Percentiles rank a stretch among this genome's conserved stretches.
Conservation (phyloP, 2,113 vertebrate genomes). For the Nipponia nippon region DNA sequence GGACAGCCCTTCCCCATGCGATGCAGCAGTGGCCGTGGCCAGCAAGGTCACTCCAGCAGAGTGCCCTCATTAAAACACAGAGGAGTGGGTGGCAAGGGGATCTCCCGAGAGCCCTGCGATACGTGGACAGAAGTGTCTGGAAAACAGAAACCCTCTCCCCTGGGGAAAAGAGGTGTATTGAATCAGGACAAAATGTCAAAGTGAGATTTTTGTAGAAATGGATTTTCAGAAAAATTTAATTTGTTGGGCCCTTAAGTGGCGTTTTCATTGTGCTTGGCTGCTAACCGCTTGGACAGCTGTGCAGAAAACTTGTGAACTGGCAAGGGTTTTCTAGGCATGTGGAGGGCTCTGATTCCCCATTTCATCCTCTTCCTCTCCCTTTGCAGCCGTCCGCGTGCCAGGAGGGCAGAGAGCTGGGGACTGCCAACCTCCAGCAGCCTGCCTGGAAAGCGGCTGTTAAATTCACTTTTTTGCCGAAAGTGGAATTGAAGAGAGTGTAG, state of each 20-base stretch:
- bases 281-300: not conserved
- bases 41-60: not conserved
- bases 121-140: not conserved
- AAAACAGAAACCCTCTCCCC: not conserved
- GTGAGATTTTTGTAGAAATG: not conserved
- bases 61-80: not conserved
- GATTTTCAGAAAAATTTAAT: slow-evolving; percentile 24
- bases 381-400: rapidly evolving
- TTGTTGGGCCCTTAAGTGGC: not conserved
- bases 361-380: not conserved
- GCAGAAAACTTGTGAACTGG: not conserved
- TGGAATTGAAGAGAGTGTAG: rapidly evolving
- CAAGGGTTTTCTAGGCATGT: not conserved
- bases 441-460: not conserved
- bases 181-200: not conserved
- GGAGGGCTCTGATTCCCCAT: not conserved
- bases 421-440: not conserved
- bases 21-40: not conserved
- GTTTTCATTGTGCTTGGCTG: not conserved
- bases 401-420: not conserved
- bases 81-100: not conserved
- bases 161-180: not conserved
- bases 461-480: not conserved
- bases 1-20: not conserved
- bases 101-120: rapidly evolving